Percentiles rank a stretch among this genome's conserved stretches.
Evolutionary conservation across 2,797 vertebrate species (phyloP).

Genomic region (Tangara arthus): DNA sequence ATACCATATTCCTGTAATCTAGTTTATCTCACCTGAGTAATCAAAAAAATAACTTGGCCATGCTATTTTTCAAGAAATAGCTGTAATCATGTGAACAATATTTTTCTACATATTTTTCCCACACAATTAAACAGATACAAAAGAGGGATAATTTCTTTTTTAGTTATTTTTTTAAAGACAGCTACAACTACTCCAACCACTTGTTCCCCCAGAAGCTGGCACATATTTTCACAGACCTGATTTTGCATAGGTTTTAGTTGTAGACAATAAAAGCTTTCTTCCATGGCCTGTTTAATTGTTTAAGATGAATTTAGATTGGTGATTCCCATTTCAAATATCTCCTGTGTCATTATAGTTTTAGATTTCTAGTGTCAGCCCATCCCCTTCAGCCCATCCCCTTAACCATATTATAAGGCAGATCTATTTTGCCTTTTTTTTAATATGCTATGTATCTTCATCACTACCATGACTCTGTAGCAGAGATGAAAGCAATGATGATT

Average conservation of each 20-base stretch:
- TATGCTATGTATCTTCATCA: background rate
- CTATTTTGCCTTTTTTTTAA: background rate
- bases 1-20: background rate
- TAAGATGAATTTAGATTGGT: background rate
- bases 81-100: background rate
- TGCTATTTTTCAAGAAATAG: background rate
- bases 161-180: background rate
- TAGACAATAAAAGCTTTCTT: background rate
- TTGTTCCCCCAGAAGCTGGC: background rate
- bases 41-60: background rate
- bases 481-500: constrained; percentile 14
- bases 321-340: background rate
- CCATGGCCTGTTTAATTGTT: background rate
- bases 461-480: background rate
- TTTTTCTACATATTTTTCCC: background rate
- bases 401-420: background rate
- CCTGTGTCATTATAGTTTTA: background rate
- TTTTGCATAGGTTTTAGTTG: background rate
- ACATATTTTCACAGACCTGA: background rate
- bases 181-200: background rate
- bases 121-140: background rate
- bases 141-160: background rate
- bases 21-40: background rate
- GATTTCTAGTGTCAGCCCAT: background rate
- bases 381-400: background rate